These are phyloP conservation scores for Diplodus puntazzo DNA, from an alignment of 2,797 vertebrate genomes.

Conservation along the genomic window DNA sequence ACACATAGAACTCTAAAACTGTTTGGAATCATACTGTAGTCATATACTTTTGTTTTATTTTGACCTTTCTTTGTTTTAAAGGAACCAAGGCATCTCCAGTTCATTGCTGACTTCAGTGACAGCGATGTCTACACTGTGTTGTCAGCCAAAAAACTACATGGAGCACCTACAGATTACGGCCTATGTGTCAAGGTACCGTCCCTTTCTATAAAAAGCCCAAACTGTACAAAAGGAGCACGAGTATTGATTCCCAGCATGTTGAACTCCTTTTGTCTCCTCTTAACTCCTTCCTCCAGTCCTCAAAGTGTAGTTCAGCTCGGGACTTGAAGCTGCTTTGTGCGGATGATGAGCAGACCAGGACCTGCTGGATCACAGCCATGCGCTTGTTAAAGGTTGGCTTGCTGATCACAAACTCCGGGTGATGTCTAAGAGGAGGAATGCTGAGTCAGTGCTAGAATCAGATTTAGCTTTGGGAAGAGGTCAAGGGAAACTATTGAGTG, in stretches of 20 bases:
- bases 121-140: conserved; percentile 92
- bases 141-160: conserved; percentile 91
- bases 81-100: conserved; percentile 98
- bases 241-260: conserved; percentile 37
- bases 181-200: conserved; percentile 95
- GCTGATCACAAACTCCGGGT: conserved; percentile 61
- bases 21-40: no score
- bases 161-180: conserved; percentile 92
- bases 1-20: no score
- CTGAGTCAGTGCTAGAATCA: conserved; percentile 71
- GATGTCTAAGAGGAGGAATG: conserved; percentile 62
- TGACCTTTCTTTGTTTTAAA: conserved; percentile 69
- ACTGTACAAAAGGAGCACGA: conserved; percentile 20
- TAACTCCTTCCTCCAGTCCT: conserved; percentile 86
- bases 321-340: conserved; percentile 98
- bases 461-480: conserved; percentile 68
- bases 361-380: conserved; percentile 97
- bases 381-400: conserved; percentile 94
- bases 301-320: conserved; percentile 91
- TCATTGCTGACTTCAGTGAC: conserved; percentile 95
- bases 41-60: conserved; percentile 10
- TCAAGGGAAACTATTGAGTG: conserved; percentile 65
- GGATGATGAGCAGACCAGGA: conserved; percentile 95
- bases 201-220: conserved; percentile 25
- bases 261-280: conserved; percentile 38